Evolutionary conservation across 1,140 invertebrate species (phyloP), one percentile per base, ranked within the genome.

Genomic region (Drosophila lowei): DNA sequence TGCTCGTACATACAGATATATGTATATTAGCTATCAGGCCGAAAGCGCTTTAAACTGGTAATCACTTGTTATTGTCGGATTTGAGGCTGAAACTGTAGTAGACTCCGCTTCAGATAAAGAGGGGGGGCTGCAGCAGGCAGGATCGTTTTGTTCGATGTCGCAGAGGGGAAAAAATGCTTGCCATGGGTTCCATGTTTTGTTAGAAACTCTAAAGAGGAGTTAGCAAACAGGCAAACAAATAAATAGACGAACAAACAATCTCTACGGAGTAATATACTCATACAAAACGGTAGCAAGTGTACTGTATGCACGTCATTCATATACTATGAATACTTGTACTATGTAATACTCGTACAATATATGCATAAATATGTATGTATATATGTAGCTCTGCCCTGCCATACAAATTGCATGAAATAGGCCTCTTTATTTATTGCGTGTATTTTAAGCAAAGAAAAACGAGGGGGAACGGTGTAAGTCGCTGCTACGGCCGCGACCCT

Each of bases 331-430:
- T 25, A 25, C 23, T 25, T 25, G 4, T 5, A 25, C 23, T 25
- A 25, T 5, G 23, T 25, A 5, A 25, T 25, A 6, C 23, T 13
- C 43, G 67, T 59, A 28, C 34, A 30, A 21, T 18, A 47, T 25
- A 34, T 46, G 34, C 15, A 41, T 48, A 41, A 44, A 52, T 53
- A 42, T 30, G 25, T 56, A 47, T 44, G 38, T 23, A 25, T 23
- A 9, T 57, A 11, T 21, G 9, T 65, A 75, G 23, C 34, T 46
- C 65, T 78, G 49, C 30, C 25, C 64, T 63, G 64, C 43, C 42
- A 53, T 30, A 54, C 41, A 76, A 80, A 76, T 80, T 72, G 77
- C 59, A 63, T 57, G 58, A 80, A 80, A 76, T 80, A 79, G 77
- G 61, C 67, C 58, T 52, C 58, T 43, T 63, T 81, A 60, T 72